Evolutionary conservation across 2,797 vertebrate species (phyloP).

Genomic region (Hippocampus kuda): DNA sequence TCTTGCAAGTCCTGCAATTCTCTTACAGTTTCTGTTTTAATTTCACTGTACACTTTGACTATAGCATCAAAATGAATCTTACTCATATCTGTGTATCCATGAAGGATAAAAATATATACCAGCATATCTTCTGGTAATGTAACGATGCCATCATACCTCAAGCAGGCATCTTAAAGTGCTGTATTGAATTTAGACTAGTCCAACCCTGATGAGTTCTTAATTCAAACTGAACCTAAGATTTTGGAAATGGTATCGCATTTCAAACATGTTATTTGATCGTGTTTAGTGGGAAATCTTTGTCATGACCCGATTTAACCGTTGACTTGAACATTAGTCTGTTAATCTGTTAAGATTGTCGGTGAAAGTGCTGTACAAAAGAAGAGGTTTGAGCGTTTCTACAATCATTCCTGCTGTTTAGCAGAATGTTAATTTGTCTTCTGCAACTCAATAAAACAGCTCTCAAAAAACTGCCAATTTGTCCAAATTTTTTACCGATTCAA

Average conservation of each 20-base stretch:
- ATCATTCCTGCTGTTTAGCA: constrained; percentile 66
- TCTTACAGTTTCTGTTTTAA: not conserved
- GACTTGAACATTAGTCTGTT: constrained; percentile 37
- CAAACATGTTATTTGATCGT: not conserved
- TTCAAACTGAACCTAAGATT: not conserved
- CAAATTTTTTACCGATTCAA: not conserved
- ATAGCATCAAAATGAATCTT: not conserved
- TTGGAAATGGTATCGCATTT: not conserved
- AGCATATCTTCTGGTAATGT: not conserved
- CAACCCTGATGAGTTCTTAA: not conserved
- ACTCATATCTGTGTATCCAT: not conserved
- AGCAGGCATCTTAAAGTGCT: not conserved
- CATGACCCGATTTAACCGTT: constrained; percentile 25
- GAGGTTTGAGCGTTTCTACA: constrained; percentile 65
- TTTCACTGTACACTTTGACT: not conserved
- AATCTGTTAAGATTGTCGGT: constrained; percentile 34
- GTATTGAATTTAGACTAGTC: not conserved
- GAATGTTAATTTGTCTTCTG: constrained; percentile 64
- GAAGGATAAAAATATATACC: not conserved
- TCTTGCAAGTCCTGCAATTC: not conserved
- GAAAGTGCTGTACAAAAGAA: constrained; percentile 37
- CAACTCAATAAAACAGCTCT: constrained; percentile 64
- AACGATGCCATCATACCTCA: constrained; percentile 1
- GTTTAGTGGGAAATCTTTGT: constrained; percentile 29
- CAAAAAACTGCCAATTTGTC: constrained; percentile 25